These are phyloP conservation scores for Pinctada fucata DNA, from an alignment of 2,888 invertebrate genomes.

Conservation along the genomic window DNA sequence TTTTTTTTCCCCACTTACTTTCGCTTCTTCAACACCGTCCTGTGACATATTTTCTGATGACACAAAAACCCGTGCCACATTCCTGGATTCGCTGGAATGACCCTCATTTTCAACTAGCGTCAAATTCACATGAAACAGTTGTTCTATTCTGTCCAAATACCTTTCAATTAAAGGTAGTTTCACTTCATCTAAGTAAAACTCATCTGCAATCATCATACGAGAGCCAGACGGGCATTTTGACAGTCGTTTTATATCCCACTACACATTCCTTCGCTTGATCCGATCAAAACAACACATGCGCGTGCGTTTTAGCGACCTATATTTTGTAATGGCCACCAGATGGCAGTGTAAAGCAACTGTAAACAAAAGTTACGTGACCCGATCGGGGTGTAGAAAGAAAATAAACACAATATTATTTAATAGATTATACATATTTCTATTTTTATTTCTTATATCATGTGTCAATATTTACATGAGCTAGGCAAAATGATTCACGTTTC, in stretches of 20 bases:
- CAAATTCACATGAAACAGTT: constrained; percentile 44
- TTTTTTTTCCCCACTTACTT: constrained; percentile 54
- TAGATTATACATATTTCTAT: no score
- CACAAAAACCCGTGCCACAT: no score
- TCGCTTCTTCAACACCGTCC: constrained; percentile 62
- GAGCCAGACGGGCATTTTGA: not conserved
- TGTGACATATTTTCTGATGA: constrained; percentile 47
- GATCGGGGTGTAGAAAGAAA: no score
- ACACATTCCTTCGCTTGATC: constrained; percentile 13
- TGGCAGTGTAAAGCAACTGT: constrained; percentile 8
- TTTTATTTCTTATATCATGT: no score
- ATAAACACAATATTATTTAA: no score
- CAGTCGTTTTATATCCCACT: no score
- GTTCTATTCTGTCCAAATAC: constrained; percentile 41
- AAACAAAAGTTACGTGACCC: no score
- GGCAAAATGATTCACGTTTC: no score
- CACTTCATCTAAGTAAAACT: constrained; percentile 45
- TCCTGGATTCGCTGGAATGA: no score
- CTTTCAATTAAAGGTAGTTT: constrained; percentile 38
- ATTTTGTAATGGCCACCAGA: constrained; percentile 14
- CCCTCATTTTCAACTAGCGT: constrained; percentile 13
- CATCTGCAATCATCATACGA: constrained; percentile 59
- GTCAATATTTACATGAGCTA: no score
- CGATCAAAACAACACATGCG: constrained; percentile 15
- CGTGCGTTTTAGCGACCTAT: not conserved